Conservation (phyloP, 2,888 invertebrate species). For the Leptogaster cylindrica region DNA sequence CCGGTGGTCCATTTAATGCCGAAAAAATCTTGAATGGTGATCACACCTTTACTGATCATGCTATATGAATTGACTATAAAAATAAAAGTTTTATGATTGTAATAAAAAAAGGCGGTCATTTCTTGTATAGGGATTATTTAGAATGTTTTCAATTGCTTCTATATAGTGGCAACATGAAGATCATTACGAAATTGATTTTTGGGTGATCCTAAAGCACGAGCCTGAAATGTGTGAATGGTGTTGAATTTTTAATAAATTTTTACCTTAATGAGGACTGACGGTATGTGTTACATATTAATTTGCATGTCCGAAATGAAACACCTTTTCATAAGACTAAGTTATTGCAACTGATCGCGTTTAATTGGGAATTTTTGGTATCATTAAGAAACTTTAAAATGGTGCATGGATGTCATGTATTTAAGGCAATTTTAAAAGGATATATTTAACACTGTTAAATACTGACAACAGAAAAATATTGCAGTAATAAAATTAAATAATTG, state of each 20-base stretch:
- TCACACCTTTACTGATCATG: constrained; percentile 5
- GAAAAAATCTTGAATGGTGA: neutral
- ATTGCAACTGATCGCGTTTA: too few relatives aligned
- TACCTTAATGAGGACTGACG: constrained; percentile 5
- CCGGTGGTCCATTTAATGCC: constrained; percentile 3
- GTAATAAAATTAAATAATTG: too few relatives aligned
- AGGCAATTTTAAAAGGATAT: too few relatives aligned
- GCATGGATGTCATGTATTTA: too few relatives aligned
- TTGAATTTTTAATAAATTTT: neutral
- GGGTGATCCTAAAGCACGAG: constrained; percentile 8
- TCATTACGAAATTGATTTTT: neutral
- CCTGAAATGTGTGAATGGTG: neutral
- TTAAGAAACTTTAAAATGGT: too few relatives aligned
- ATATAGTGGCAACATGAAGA: neutral
- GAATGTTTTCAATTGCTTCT: constrained; percentile 10
- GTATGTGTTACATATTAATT: constrained; percentile 11
- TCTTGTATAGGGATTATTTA: neutral
- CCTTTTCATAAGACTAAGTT: constrained; percentile 8
- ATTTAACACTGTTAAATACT: too few relatives aligned
- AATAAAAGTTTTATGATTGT: constrained; percentile 27
- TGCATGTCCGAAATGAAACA: neutral
- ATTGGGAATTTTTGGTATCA: too few relatives aligned
- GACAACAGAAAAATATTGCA: too few relatives aligned
- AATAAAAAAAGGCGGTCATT: constrained; percentile 26
- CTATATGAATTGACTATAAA: constrained; percentile 13